Percentiles rank a stretch among this genome's conserved stretches.
phyloP scores from a whole-genome alignment of 2,797 vertebrate genomes.

The Myotis daubentonii region DNA sequence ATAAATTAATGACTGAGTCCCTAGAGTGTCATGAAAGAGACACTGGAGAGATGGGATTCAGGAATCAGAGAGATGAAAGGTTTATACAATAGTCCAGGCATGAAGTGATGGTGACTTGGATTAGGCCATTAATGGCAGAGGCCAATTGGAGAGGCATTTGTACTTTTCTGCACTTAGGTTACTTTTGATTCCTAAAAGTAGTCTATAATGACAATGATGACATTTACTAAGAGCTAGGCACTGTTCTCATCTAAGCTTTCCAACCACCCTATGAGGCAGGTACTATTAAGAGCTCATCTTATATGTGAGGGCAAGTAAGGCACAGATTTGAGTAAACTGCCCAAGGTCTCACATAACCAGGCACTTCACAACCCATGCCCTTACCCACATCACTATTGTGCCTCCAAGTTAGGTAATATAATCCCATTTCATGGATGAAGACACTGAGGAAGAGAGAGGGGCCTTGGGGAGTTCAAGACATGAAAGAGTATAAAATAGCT shows the following conservation, averaged over 20 bases:
- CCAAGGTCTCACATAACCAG: not conserved
- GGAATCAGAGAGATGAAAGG: not conserved
- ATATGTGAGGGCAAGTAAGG: not conserved
- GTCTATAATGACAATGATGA: not conserved
- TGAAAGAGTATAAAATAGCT: not conserved
- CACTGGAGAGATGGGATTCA: not conserved
- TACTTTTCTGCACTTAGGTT: not conserved
- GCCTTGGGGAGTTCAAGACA: not conserved
- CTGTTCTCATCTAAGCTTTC: not conserved
- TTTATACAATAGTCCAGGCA: not conserved
- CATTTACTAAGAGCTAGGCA: not conserved
- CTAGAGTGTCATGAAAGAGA: not conserved
- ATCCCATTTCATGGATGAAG: not conserved
- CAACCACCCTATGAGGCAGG: not conserved
- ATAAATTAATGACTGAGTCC: not conserved
- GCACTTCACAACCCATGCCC: not conserved
- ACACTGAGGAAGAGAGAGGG: not conserved
- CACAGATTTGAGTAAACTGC: not conserved
- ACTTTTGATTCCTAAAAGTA: not conserved
- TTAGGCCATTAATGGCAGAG: not conserved
- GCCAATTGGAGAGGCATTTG: not conserved
- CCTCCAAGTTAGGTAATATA: not conserved
- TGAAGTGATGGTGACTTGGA: not conserved
- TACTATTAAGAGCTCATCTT: not conserved
- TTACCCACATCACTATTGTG: accelerated